Evolutionary conservation across 1,140 invertebrate species (phyloP), one percentile per base, ranked within the genome.

Genomic region (Pomacea maculata): DNA sequence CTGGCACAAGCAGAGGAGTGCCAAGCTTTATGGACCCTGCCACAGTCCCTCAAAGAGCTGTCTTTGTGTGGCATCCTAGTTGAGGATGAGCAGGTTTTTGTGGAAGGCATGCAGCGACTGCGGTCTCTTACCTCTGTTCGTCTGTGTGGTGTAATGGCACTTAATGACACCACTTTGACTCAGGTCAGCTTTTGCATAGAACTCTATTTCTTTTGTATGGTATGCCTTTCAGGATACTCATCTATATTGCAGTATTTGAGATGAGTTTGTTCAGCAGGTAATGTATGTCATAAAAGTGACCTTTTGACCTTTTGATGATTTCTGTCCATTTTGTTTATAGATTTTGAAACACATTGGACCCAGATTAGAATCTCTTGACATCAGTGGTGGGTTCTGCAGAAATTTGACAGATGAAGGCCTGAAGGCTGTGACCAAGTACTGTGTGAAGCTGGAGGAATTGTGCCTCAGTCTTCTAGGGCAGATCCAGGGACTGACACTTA

Each of bases 11-110:
- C 55, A n/a, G 83, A 86, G 19, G 81, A 85, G 75, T 84, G 82
- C 54, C 83, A 89, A 65, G 86, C 82, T 0, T 82, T 91, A 4
- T 87, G 85, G 86, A 87, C 85, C 17, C 80, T 91, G 15, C 88
- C 90, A 0, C 85, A 85, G 14, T 85, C 88, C 1, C 81, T 91
- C 34, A 85, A 79, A 52, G 83, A 84, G 9, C 84, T 91, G 7
- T 88, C 89, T 3, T 85, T 91, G 70, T 86, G 84, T 84, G 90
- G 90, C 6, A 52, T 91, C 1, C 79, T 85, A 74, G 80, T 90
- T 45, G 80, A 85, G 21, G 88, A 90, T 78, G 81, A 82, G 25
- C 79, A 81, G 25, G 81, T 91, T 19, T 80, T 91, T 29, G 85
- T 89, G 19, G 87, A 88, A 65, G 85, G 84, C 76, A 61, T 91